Base-by-base conservation (phyloP, 1,140 invertebrate genomes). In the Piezodorus guildinii region DNA sequence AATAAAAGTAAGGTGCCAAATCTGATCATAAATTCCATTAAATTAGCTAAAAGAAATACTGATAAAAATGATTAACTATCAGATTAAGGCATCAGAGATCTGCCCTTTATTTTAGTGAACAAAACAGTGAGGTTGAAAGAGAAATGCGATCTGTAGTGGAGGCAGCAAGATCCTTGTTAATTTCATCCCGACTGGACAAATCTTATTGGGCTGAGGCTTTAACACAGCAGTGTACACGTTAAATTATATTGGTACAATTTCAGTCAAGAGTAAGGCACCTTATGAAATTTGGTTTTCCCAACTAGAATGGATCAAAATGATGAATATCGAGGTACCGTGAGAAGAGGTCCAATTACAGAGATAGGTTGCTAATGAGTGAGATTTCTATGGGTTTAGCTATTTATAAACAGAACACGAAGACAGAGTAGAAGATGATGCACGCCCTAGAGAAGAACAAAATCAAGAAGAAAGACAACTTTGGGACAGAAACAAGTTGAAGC, bases 91-190 rank as follows among this genome's bases (percentile, higher is more conserved):
- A 77, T 65, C 70, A 76, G 68, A 71, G 61, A 9, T 71, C 70
- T 17, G 70, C 72, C 19, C 54, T 72, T 1, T 78, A 78, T 65
- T 76, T 73, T 5, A 75, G 77, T 0, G 65, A 81, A 68, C 73
- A 78, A 65, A 81, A 81, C 69, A 76, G 77, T 9, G 68, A 68
- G 25, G 71, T 72, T n/a, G 78, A 78, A 67, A 60, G 74, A 46
- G 73, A 72, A 23, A 74, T 74, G 62, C 45, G 73, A 43, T 73
- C 70, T 14, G 34, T 74, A 2, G 66, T 70, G n/a, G 70, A 70
- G 62, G 61, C 66, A 60, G 67, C 64, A 10, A 69, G 69, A 65
- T 72, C 72, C 14, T 71, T 74, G 68, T 49, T 76, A 15, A 51
- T 59, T 65, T 12, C 62, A 73, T 70, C 69, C 46, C 64, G 71